A percentile compares a stretch with the other conserved stretches of the same genome.
Evolutionary conservation across 2,888 invertebrate species (phyloP).

Genomic region (Drosophila helvetica): DNA sequence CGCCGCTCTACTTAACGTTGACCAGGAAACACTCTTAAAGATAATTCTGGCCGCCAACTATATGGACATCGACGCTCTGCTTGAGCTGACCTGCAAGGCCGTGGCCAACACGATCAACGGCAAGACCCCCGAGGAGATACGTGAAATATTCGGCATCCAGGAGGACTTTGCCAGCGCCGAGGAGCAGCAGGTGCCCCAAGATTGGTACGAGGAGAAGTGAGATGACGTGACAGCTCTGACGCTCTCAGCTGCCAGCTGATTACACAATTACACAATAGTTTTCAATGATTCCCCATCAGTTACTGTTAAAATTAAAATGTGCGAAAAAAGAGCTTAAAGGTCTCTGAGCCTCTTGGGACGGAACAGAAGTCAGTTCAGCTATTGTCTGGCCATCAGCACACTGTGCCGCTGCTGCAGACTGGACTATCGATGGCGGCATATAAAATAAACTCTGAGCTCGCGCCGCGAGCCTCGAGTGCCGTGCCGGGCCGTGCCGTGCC

Average conservation of each 20-base stretch:
- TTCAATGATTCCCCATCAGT: no score
- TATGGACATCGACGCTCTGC: constrained; percentile 65
- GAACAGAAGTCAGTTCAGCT: no score
- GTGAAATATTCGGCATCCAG: constrained; percentile 67
- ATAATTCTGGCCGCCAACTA: constrained; percentile 67
- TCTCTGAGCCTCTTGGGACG: background rate
- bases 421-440: constrained; percentile 26
- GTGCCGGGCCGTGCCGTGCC: no score
- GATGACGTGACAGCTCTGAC: no score
- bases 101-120: constrained; percentile 73
- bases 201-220: constrained; percentile 70
- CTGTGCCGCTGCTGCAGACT: constrained; percentile 14
- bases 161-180: constrained; percentile 69
- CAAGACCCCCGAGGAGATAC: constrained; percentile 70
- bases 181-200: constrained; percentile 70
- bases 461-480: background rate
- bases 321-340: background rate
- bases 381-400: background rate
- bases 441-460: constrained; percentile 41
- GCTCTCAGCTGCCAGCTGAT: background rate
- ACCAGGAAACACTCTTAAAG: constrained; percentile 66
- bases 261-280: background rate
- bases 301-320: background rate
- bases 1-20: constrained; percentile 66
- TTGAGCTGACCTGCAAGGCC: constrained; percentile 66